Evolutionary conservation across 2,888 invertebrate genomes (phyloP).

Genomic region (Athalia cordata): DNA sequence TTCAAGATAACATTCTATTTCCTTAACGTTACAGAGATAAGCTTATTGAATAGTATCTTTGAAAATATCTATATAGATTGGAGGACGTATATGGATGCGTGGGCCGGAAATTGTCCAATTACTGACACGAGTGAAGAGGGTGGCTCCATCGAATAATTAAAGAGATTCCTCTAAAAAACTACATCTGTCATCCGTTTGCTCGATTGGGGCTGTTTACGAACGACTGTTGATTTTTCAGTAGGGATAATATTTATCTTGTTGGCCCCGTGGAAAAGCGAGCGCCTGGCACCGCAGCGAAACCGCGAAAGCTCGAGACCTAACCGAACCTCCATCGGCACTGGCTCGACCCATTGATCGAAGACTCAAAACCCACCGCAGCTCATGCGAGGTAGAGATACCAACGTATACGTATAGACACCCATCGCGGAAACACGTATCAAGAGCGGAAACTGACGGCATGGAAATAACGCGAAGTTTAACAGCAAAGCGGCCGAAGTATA

Average conservation of each 20-base stretch:
- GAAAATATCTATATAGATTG: too few species aligned
- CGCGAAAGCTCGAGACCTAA: constrained; percentile 35
- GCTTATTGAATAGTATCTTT: background rate
- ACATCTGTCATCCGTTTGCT: background rate
- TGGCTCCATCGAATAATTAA: constrained; percentile 26
- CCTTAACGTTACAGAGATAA: constrained; percentile 3
- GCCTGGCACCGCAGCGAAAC: background rate
- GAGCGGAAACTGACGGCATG: constrained; percentile 40
- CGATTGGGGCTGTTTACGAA: background rate
- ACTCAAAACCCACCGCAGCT: constrained; percentile 26
- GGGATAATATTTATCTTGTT: constrained; percentile 35
- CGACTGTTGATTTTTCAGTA: constrained; percentile 34
- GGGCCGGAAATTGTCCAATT: constrained; percentile 33
- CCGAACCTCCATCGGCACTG: constrained; percentile 15
- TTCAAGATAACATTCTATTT: constrained; percentile 12
- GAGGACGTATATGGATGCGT: background rate
- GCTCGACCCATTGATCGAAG: constrained; percentile 28
- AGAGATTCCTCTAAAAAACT: constrained; percentile 15
- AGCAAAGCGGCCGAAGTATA: constrained; percentile 10
- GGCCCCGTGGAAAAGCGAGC: constrained; percentile 4
- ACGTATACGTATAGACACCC: constrained; percentile 14
- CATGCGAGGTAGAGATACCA: constrained; percentile 36
- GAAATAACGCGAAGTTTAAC: constrained; percentile 29
- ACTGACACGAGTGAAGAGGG: constrained; percentile 15
- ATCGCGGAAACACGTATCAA: constrained; percentile 24